phyloP scores from a whole-genome alignment of 92 coral and sea anemone genomes.

The Parazoanthus atlanticus region DNA sequence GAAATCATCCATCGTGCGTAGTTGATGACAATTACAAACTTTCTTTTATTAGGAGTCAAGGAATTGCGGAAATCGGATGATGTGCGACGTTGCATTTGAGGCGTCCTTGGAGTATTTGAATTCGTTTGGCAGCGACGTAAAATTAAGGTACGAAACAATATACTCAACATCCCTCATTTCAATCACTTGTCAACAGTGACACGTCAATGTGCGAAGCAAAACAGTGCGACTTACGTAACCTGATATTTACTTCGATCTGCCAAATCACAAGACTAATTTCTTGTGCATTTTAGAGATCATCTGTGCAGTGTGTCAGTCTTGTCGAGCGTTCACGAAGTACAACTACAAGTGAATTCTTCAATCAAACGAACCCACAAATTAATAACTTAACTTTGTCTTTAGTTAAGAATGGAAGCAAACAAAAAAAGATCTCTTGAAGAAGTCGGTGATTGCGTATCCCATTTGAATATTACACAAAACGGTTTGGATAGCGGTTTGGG shows the following conservation, averaged over 20 bases:
- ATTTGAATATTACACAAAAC: background rate
- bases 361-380: too few species aligned
- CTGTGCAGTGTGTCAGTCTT: background rate
- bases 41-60: background rate
- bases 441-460: background rate
- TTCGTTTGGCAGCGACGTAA: background rate
- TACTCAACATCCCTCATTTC: background rate
- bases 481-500: slow-evolving; percentile 26
- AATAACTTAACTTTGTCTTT: too few species aligned
- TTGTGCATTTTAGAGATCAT: background rate
- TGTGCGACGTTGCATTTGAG: slow-evolving; percentile 11
- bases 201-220: background rate
- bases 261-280: background rate
- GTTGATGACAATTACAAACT: background rate
- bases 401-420: background rate
- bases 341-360: background rate
- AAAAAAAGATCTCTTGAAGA: background rate
- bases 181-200: background rate
- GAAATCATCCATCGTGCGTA: background rate
- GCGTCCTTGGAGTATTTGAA: too few species aligned
- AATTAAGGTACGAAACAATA: background rate
- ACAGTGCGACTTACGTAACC: background rate
- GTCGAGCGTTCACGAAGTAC: background rate
- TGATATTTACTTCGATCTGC: background rate
- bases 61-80: background rate